Base-by-base conservation (phyloP, 1,140 invertebrate species). In the Brachionus asplanchnoidis region DNA sequence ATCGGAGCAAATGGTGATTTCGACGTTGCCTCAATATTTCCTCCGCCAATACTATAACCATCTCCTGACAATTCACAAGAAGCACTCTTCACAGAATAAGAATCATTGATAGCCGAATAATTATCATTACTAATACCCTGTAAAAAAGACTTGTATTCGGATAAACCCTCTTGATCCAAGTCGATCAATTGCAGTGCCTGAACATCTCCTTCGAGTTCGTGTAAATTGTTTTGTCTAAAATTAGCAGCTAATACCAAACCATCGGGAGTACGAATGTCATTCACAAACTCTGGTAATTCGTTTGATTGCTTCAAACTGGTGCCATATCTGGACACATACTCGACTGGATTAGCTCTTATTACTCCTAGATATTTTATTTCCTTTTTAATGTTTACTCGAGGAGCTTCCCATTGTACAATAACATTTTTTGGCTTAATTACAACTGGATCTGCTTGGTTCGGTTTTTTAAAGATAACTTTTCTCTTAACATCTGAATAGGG, bases 361-460 rank as follows among this genome's bases (percentile, higher is more conserved):
- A 83, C 44, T 6, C 80, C 80, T 14, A 83, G 50, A 46, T 83
- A 66, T 26, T 60, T 66, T 12, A 83, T 28, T 68, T 83, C 80
- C 20, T 83, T 83, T 40, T 20, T 42, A 12, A 83, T 36, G 9
- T 66, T 42, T 14, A 46, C 65, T 83, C 17, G 50, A 42, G 80
- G 32, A 28, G 56, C 60, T 68, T 70, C 65, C 80, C 80, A 83
- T 50, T 83, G 80, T 28, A 83, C 60, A 20, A 83, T 83, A 23
- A 83, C 23, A 68, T 83, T 83, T 83, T 17, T 68, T 20, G 32
- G 26, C 12, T 17, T 9, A 20, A 28, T 3, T 65, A 32, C 0
- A 11, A 6, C 14, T 17, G 77, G 23, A 56, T 80, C 20, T 5
- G 40, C 77, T 80, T 26, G 20, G 9, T 26, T 26, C 9, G 77